These are phyloP conservation scores for Ceratosolen fusciceps DNA, from an alignment of 1,140 invertebrate species.

Conservation along the genomic window DNA sequence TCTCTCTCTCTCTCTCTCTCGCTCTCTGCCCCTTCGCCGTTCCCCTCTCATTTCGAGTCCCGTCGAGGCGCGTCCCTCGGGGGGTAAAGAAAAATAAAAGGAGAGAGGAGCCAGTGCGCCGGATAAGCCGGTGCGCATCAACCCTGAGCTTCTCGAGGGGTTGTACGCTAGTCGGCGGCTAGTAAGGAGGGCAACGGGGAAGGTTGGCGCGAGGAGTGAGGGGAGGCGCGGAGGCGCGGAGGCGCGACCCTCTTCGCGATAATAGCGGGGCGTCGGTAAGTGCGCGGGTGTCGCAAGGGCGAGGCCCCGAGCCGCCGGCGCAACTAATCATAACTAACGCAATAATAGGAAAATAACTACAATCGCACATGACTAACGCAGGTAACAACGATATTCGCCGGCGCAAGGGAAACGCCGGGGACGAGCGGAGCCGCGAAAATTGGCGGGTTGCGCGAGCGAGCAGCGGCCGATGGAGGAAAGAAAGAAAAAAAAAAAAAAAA, in stretches of 20 bases:
- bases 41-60: too few species aligned
- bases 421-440: background rate
- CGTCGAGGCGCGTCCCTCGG: background rate
- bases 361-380: conserved; percentile 44
- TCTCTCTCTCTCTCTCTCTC: background rate
- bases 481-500: background rate
- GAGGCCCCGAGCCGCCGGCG: background rate
- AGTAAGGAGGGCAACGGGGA: too few species aligned
- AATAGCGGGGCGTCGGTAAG: background rate
- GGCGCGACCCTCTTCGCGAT: background rate
- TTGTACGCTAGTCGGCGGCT: too few species aligned
- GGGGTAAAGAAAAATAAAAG: background rate
- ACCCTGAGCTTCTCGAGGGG: background rate
- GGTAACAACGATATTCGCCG: conserved; percentile 38
- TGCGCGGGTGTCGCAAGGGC: conserved; percentile 2
- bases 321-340: conserved; percentile 45
- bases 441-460: conserved; percentile 8
- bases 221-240: background rate
- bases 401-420: background rate
- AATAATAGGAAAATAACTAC: conserved; percentile 37
- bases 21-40: background rate
- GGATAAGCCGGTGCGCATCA: background rate
- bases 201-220: too few species aligned
- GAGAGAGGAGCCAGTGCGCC: background rate
- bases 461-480: background rate